Base-by-base conservation (phyloP, 2,888 invertebrate genomes). In the Helobdella robusta region DNA sequence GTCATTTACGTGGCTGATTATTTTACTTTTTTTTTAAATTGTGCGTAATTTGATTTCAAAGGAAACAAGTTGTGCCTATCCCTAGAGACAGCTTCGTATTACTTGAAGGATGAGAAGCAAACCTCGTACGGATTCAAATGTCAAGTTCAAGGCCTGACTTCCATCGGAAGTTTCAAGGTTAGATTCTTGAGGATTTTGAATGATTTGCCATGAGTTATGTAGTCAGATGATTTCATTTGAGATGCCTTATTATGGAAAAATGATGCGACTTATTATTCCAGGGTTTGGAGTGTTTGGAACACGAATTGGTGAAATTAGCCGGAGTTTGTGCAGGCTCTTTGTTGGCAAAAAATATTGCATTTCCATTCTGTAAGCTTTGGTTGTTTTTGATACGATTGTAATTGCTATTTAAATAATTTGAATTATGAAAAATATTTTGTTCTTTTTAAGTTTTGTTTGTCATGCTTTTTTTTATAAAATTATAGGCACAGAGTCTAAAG, bases 1-100 rank as follows among this genome's bases (percentile, higher is more conserved):
- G 6, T 15, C 11, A 8, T 11, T 11, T 28, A 11, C 18, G 32
- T 59, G 23, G 11, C 23, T 28, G 11, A 32, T 59, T 15, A 30
- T 11, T 8, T 15, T 15, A 30, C 23, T 40, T 40, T 11, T 40
- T 11, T 40, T 15, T 15, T 15, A n/a, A 40, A 15, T 40, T 15
- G n/a, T 40, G 44, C 44, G 11, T 40, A 11, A 40, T 25, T 5
- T 30, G 30, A 25, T 25, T 25, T 70, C 71, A 30, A 73, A 83
- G 94, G 93, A 23, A 91, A 93, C 78, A 90, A 92, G 81, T 88
- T 95, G 0, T 86, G 93, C 74, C 93, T 97, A 79, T 92, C 93
- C 0, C 78, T 98, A 75, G 95, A 97, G 82, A 94, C 95, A 0
- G 91, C 94, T 0, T 89, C 94, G 0, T 88, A 94, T 78, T 95